phyloP scores from a whole-genome alignment of 2,113 vertebrate species.

The Polypterus senegalus region DNA sequence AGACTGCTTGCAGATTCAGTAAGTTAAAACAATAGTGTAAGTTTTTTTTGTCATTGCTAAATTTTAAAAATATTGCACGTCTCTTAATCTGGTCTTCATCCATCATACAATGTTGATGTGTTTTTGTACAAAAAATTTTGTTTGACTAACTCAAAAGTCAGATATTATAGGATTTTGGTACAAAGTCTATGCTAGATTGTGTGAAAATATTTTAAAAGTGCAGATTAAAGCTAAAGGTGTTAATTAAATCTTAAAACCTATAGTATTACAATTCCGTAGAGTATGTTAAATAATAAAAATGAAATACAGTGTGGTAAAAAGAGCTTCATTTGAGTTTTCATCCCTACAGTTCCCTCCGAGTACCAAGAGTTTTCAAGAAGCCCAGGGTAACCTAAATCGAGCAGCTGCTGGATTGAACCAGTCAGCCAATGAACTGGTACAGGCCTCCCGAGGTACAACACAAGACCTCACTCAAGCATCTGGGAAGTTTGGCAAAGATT shows the following conservation, averaged over 20 bases:
- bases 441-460: conserved; percentile 80
- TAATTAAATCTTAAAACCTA: not conserved
- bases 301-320: too few relatives aligned
- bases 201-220: too few relatives aligned
- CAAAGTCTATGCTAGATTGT: too few relatives aligned
- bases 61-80: too few relatives aligned
- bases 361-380: conserved; percentile 87
- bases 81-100: too few relatives aligned
- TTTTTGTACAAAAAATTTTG: too few relatives aligned
- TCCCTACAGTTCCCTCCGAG: conserved; percentile 72
- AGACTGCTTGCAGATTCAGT: conserved; percentile 71
- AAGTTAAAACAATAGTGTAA: conserved; percentile 21
- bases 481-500: conserved; percentile 87
- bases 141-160: too few relatives aligned
- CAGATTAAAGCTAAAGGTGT: too few relatives aligned
- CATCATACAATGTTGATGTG: too few relatives aligned
- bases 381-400: conserved; percentile 74
- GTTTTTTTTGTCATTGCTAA: too few relatives aligned
- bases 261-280: not conserved
- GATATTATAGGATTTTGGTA: too few relatives aligned
- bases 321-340: too few relatives aligned
- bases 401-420: conserved; percentile 84
- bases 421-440: conserved; percentile 88
- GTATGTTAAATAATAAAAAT: not conserved
- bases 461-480: conserved; percentile 81